Evolutionary conservation across 2,113 vertebrate species (phyloP), one percentile per base, ranked within the genome.

Genomic region (Cyphomyrus discorhynchus): DNA sequence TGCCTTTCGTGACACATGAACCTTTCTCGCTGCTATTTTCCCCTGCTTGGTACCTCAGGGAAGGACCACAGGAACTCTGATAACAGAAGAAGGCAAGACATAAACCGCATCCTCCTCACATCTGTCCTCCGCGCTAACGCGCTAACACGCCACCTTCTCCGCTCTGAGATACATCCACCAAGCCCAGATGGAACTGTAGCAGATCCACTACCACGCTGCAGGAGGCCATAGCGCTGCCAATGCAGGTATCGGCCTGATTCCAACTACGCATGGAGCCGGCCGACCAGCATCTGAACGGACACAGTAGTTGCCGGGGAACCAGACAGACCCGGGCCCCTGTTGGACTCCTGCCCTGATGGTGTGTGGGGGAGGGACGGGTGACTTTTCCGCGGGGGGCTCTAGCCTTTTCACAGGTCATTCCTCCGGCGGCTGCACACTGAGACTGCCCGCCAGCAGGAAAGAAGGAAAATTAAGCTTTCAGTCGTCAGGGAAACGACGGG

Each of bases 401-500:
- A 27, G 21, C 27, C 84, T 27, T 50, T 52, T 19, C 86, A 87
- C 47, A 42, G 82, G 82, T 84, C 82, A n/a, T 74, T 45, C 45
- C 24, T 19, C 2, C 19, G 0, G 10, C 5, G 42, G 11, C 87
- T 9, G 4, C 17, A 62, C 2, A 3, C 35, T 11, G 19, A 10
- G 19, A 42, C 86, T 88, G 87, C 39, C 39, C 13, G 10, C 24
- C 56, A 88, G 42, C 52, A 47, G 62, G n/a, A 58, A 19, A 47
- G 13, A 6, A 10, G 3, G 24, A 50, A 58, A 70, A 70, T 74
- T 19, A 70, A 88, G 42, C 87, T 47, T 88, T 39, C 47, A 31
- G 87, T 70, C 87, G 21, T 74, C 62, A 49, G 87, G 62, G 87
- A 74, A 88, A 88, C 62, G 53, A 24, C 49, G 31, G 87, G 45